These are phyloP conservation scores for Sarcophaga variegata DNA, from an alignment of 2,888 invertebrate genomes.

Conservation along the genomic window DNA sequence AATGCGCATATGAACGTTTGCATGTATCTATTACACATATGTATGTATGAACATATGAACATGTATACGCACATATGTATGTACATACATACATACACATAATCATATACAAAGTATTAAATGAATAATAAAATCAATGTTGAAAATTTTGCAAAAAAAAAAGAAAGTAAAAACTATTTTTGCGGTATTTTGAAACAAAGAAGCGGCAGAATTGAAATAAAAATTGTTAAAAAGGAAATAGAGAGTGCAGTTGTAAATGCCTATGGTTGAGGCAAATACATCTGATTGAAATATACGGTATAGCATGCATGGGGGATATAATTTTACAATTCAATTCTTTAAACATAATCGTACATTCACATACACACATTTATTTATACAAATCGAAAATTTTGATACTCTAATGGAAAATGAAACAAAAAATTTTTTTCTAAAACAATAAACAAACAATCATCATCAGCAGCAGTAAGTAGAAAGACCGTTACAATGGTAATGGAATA, in stretches of 20 bases:
- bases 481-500: constrained; percentile 77
- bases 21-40: not conserved
- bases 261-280: not conserved
- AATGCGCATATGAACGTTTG: not conserved
- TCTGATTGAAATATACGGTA: not conserved
- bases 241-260: not conserved
- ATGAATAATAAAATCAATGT: constrained; percentile 7
- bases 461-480: not conserved
- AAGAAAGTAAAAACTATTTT: not conserved
- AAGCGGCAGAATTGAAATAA: not conserved
- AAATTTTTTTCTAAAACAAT: too few species aligned
- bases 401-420: too few species aligned
- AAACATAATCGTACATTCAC: too few species aligned
- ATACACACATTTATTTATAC: not conserved
- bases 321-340: not conserved
- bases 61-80: too few species aligned
- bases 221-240: too few species aligned
- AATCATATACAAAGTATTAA: not conserved
- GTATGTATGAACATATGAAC: not conserved
- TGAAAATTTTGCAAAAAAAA: not conserved
- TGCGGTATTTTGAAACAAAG: constrained; percentile 15
- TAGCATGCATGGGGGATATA: not conserved
- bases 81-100: too few species aligned
- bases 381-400: not conserved
- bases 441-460: too few species aligned